Evolutionary conservation across 2,888 invertebrate genomes (phyloP).

Genomic region (Zygogramma bicolorata): DNA sequence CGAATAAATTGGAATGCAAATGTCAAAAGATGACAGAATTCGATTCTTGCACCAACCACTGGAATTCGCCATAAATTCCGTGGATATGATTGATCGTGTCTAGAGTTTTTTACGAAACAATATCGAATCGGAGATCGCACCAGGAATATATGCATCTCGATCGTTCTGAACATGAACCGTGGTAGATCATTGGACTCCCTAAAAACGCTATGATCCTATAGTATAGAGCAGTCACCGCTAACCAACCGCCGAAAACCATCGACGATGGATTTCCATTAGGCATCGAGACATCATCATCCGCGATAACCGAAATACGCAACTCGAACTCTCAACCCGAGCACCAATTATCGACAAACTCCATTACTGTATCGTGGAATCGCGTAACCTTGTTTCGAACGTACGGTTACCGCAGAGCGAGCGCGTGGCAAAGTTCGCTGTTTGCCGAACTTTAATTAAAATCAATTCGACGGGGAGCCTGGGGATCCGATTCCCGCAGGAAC

Average conservation of each 20-base stretch:
- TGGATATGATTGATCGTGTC: too few relatives aligned
- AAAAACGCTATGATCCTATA: too few relatives aligned
- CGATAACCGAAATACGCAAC: background rate
- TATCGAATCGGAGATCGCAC: too few relatives aligned
- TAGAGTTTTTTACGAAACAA: too few relatives aligned
- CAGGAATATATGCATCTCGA: too few relatives aligned
- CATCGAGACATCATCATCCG: background rate
- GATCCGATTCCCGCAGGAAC: conserved; percentile 10
- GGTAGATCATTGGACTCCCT: too few relatives aligned
- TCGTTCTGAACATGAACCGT: too few relatives aligned
- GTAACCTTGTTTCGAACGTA: conserved; percentile 2
- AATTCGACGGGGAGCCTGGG: conserved; percentile 6
- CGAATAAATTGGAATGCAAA: too few relatives aligned
- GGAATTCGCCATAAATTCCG: too few relatives aligned
- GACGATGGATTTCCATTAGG: background rate
- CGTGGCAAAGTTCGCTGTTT: conserved; percentile 12
- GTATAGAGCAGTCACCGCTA: background rate
- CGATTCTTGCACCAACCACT: too few relatives aligned
- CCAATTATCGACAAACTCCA: background rate
- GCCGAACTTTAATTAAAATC: conserved; percentile 23
- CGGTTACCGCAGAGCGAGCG: too few relatives aligned
- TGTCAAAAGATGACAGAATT: too few relatives aligned
- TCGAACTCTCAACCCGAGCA: background rate
- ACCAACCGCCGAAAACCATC: background rate
- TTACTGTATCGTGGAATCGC: conserved; percentile 6